Evolutionary conservation across 2,113 vertebrate genomes (phyloP), one percentile per base, ranked within the genome.

Genomic region (Albula glossodonta): DNA sequence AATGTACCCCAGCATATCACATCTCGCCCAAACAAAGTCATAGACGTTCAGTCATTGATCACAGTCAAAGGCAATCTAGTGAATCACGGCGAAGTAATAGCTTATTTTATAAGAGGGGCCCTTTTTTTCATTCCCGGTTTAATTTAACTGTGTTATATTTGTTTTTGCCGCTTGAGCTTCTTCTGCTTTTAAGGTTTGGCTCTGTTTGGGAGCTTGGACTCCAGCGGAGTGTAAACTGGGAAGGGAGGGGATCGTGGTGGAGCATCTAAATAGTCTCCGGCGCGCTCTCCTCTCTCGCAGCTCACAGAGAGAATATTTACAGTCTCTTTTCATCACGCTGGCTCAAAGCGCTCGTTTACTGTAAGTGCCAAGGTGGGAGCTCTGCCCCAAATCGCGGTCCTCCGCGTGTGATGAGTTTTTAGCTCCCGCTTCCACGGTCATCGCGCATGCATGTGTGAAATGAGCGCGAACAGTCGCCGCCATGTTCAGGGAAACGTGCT

Each of bases 1-100:
- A 88, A 91, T 89, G 85, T 89, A 83, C 87, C 70, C 50, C 51
- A 85, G 84, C 83, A 81, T 89, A 82, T 89, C 87, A 84, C 87
- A 88, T 86, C 85, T 86, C 78, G 15, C 81, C 74, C 74, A 86
- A 86, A 87, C 88, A 87, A 82, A 87, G 86, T 86, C 83, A 86
- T 79, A 80, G 85, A 85, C 86, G 83, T 87, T 57, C 70, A 53
- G 31, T 83, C 88, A 88, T 88, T 88, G 82, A 90, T 90, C 87
- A 88, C 80, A 66, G 86, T 90, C 86, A 90, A 83, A 89, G 83
- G 87, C 82, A 89, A 88, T 89, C 85, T 86, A 86, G 84, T 84
- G 12, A 22, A 74, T n/a, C 70, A 51, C 56, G 52, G 60, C 78
- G 83, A 86, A 89, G 88, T 86, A 78, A 89, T 86, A 88, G 86